phyloP scores from a whole-genome alignment of 2,797 vertebrate species.

The Xenentodon cancila region DNA sequence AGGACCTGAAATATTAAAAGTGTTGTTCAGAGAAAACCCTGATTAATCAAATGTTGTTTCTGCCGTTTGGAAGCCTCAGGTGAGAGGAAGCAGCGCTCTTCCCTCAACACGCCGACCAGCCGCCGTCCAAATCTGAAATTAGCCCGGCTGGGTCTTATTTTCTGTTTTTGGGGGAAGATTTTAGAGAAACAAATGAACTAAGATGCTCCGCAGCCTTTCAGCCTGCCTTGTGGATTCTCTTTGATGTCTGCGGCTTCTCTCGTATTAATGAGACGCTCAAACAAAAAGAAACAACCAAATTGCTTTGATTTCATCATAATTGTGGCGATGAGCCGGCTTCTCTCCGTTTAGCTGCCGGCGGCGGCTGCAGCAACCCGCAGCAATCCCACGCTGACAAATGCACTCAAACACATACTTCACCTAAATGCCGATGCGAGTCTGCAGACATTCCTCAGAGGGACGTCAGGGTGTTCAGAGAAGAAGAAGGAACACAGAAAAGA shows the following conservation, averaged over 20 bases:
- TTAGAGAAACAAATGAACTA: slow-evolving; percentile 74
- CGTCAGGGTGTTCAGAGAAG: too few species aligned
- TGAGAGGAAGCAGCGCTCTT: slow-evolving; percentile 63
- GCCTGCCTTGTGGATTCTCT: slow-evolving; percentile 64
- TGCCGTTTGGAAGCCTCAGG: slow-evolving; percentile 76
- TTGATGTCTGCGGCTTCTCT: slow-evolving; percentile 69
- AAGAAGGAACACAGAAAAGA: too few species aligned
- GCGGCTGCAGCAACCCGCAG: slow-evolving; percentile 3
- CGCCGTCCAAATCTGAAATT: slow-evolving; percentile 55
- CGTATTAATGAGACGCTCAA: slow-evolving; percentile 72
- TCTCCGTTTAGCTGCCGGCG: slow-evolving; percentile 24
- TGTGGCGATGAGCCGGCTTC: slow-evolving; percentile 31
- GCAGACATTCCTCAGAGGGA: too few species aligned
- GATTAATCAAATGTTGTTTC: slow-evolving; percentile 81
- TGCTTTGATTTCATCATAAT: slow-evolving; percentile 70
- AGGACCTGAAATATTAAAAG: slow-evolving; percentile 76
- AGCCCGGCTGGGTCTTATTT: slow-evolving; percentile 29
- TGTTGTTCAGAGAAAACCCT: slow-evolving; percentile 73
- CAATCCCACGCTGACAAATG: neutral
- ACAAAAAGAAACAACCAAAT: slow-evolving; percentile 66
- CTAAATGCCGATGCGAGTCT: too few species aligned
- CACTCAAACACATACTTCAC: too few species aligned
- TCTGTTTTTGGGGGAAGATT: slow-evolving; percentile 50
- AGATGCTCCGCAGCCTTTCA: slow-evolving; percentile 49
- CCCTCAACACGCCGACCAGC: slow-evolving; percentile 56